Conservation (phyloP, 2,113 vertebrate species). For the Cottus gobio region DNA sequence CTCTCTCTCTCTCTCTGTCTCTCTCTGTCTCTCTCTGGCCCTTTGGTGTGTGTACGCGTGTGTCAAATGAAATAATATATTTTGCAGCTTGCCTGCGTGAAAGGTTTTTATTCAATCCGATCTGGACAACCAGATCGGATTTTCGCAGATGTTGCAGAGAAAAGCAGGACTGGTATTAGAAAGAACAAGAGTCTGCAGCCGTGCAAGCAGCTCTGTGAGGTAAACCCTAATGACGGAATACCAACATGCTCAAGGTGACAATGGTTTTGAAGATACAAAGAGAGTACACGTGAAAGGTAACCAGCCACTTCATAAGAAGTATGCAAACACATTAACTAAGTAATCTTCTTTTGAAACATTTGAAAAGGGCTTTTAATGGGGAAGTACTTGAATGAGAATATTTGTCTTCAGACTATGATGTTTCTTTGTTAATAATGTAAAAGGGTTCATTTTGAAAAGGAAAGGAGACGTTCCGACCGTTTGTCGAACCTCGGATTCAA, state of each 20-base stretch:
- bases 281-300: neutral
- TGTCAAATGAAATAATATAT: too few relatives aligned
- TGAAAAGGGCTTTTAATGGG: neutral
- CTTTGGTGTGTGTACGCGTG: too few relatives aligned
- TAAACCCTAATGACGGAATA: neutral
- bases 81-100: too few relatives aligned
- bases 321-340: too few relatives aligned
- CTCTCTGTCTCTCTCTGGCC: too few relatives aligned
- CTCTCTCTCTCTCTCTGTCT: too few relatives aligned
- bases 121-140: neutral
- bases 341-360: neutral
- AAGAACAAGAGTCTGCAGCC: neutral
- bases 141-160: neutral
- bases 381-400: neutral
- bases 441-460: too few relatives aligned
- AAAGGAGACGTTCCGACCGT: too few relatives aligned
- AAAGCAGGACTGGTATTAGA: neutral
- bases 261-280: neutral
- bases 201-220: neutral
- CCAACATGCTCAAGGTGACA: too few relatives aligned
- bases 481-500: too few relatives aligned
- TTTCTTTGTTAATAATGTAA: neutral
- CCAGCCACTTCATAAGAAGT: too few relatives aligned
- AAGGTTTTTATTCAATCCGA: too few relatives aligned
- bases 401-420: neutral